Percentiles rank a stretch among this genome's conserved stretches.
Conservation (phyloP, 53 echinoderm and acorn worm genomes). For the Arbacia lixula region DNA sequence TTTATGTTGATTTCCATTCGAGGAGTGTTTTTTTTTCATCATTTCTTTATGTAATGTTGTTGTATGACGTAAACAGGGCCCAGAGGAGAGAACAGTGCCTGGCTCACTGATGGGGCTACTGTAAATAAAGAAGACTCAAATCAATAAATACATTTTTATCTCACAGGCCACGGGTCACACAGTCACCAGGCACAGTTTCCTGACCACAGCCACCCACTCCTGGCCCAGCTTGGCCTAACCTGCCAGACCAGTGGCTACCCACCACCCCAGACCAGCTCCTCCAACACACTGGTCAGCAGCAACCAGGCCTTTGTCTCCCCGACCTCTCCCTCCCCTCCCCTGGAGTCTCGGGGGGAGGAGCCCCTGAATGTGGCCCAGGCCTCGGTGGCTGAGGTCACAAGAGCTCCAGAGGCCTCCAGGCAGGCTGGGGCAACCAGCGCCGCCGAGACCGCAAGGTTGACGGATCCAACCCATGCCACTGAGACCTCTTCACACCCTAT, state of each 20-base stretch:
- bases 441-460: not conserved
- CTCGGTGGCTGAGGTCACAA: not conserved
- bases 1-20: no score
- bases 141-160: not conserved
- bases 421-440: not conserved
- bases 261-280: not conserved
- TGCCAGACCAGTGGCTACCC: conserved; percentile 5
- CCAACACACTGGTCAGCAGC: not conserved
- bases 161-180: conserved; percentile 10
- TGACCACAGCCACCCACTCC: conserved; percentile 18
- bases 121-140: no score
- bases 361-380: not conserved
- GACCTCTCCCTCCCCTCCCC: conserved; percentile 8
- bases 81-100: no score
- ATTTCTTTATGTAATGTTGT: no score
- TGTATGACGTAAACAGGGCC: no score
- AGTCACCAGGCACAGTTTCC: conserved; percentile 32
- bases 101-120: no score
- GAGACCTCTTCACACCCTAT: no score
- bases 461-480: no score
- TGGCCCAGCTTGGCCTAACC: conserved; percentile 6
- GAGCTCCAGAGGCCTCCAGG: not conserved
- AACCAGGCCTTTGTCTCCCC: conserved; percentile 19
- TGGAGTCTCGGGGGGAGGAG: conserved; percentile 15
- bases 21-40: no score